Evolutionary conservation across 2,113 vertebrate species (phyloP), one percentile per base, ranked within the genome.

Genomic region (Leptobrachium leishanense): DNA sequence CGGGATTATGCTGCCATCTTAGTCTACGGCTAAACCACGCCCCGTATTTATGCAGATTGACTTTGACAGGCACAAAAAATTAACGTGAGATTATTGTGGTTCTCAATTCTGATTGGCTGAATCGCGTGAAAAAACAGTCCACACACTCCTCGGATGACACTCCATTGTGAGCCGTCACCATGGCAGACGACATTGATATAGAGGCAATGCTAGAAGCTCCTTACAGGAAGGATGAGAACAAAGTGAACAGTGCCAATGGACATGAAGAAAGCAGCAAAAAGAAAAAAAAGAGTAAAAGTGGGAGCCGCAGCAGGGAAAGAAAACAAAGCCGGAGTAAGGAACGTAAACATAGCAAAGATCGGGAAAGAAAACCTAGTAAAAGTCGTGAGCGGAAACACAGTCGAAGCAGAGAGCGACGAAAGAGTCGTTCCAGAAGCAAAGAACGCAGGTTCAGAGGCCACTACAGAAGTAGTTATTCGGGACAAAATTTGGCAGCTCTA

Each of bases 121-220:
- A n/a, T n/a, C n/a, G n/a, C n/a, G n/a, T n/a, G n/a, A n/a, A n/a
- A n/a, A n/a, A n/a, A n/a, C n/a, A n/a, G n/a, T n/a, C n/a, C n/a
- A n/a, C n/a, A n/a, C n/a, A n/a, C n/a, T n/a, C n/a, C n/a, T n/a
- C n/a, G n/a, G n/a, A n/a, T n/a, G n/a, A n/a, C n/a, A n/a, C n/a
- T n/a, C n/a, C n/a, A n/a, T n/a, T n/a, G n/a, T n/a, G 90, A 88
- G 85, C 82, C 87, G 91, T 89, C 90, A 92, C 86, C 90, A 99
- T 99, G 98, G 97, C 97, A 88, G 98, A 99, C 92, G 98, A 99
- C 92, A 98, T 98, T 94, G 98, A 99, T 89, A 98, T 99, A 83
- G 98, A 99, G 94, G 98, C 97, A 85, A 98, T 99, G 98, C 95
- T 99, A 84, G 98, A 99, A 88, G 98, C 98, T 83, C 98, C 97